Base-by-base conservation (phyloP, 2,888 invertebrate genomes). In the Marronus borbonicus region DNA sequence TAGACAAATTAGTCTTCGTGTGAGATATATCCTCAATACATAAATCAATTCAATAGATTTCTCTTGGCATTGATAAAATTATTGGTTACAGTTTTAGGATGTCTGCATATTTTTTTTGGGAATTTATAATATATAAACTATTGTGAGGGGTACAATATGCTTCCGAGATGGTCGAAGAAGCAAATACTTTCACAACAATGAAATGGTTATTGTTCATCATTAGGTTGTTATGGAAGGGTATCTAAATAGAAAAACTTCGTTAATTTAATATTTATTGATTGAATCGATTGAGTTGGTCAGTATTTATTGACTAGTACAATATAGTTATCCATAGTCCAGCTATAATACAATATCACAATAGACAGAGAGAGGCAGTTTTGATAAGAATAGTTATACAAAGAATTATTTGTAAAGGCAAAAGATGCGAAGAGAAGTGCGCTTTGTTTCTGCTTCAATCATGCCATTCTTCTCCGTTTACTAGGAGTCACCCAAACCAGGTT, bases 401-500 rank as follows among this genome's bases (percentile, higher is more conserved):
- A 68, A 50, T 68, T 52, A 14, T 39, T 36, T 36, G 17, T 39
- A 65, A 10, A 68, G 49, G 50, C 50, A 12, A 10, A 28, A 49
- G 50, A 50, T 50, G 49, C 50, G 68, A 50, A 44, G 17, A 28
- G 72, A 74, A 74, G 60, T 60, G 36, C 8, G 28, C 50, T n/a
- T 68, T 7, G 0, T 50, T 50, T 60, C 7, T 24, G 5, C 20
- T 58, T 58, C 17, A 4, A 14, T 44, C 20, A 8, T 69, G 5
- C 12, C 4, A 28, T 24, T 28, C 20, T 65, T 14, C 10, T 20
- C 50, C 28, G 55, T 64, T 65, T 81, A 84, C 82, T 83, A 84
- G 78, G 84, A 82, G 60, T 82, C 83, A 76, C 87, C 89, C 72
- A 88, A 85, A 75, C 90, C 90, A 17, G 96, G 95, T 86, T 96